Base-by-base conservation (phyloP, 2,888 invertebrate genomes). In the Phortica magna region DNA sequence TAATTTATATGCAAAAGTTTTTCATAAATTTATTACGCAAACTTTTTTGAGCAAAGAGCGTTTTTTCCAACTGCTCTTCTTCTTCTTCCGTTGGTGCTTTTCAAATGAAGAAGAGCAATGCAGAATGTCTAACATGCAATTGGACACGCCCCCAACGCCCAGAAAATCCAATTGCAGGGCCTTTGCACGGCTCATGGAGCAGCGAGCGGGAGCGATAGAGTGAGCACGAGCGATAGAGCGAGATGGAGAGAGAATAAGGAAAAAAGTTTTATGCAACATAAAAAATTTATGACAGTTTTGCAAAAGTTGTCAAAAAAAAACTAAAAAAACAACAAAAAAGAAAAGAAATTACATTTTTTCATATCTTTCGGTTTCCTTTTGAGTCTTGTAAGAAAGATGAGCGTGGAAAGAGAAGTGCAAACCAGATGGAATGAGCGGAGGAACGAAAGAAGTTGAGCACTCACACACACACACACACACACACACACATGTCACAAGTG, bases 261-360 rank as follows among this genome's bases (percentile, higher is more conserved):
- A 64, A 59, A 83, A 86, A 87, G 76, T 84, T 83, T 84, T 79
- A 77, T 85, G 84, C 83, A 84, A 83, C 84, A 87, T 83, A 80
- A 82, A 88, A 83, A 88, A 88, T 88, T 88, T 88, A 88, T 88
- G 88, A 85, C 88, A 88, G 85, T 88, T 88, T 82, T 81, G 80
- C 76, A 83, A 87, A 86, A 88, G 82, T 87, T 82, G 67, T 64
- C 73, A 73, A 82, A 78, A 82, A 74, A 71, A 68, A 41, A 76
- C 78, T 19, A 17, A 12, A 1, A 74, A 17, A 57, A 68, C 76
- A 76, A 17, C 39, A 74, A 57, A 68, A 78, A 76, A 17, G 48
- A 74, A 75, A 74, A 71, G 76, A 82, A 77, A 77, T 76, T 72
- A 81, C 80, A 79, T 72, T 72, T 48, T 22, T 61, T 61, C 22